Percentiles rank a stretch among this genome's conserved stretches.
Evolutionary conservation across 1,140 invertebrate genomes (phyloP).

Genomic region (Drosophila orena): DNA sequence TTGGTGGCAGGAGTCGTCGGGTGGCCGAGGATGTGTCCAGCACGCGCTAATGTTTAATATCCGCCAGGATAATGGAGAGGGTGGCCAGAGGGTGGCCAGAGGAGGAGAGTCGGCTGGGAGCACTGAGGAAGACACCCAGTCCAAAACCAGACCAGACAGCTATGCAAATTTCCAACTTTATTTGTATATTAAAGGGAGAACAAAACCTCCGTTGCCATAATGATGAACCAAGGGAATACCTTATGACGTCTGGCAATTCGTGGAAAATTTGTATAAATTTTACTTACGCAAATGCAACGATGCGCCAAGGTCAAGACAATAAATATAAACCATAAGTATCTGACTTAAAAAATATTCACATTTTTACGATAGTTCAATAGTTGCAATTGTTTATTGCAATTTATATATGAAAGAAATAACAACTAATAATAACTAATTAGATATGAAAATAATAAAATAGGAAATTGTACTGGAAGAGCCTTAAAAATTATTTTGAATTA

Average conservation of each 20-base stretch:
- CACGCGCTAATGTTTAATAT: conserved; percentile 83
- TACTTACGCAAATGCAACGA: conserved; percentile 33
- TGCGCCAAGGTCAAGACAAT: conserved; percentile 17
- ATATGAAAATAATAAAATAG: neutral
- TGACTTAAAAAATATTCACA: conserved; percentile 15
- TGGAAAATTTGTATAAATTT: conserved; percentile 23
- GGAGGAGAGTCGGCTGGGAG: neutral
- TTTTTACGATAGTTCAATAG: conserved; percentile 8
- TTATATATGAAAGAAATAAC: no score
- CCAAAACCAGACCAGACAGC: conserved; percentile 57
- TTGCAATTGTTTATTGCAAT: no score
- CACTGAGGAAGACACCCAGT: conserved; percentile 4
- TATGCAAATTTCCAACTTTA: conserved; percentile 78
- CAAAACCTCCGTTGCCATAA: conserved; percentile 1
- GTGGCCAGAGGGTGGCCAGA: neutral
- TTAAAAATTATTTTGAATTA: neutral
- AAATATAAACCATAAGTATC: conserved; percentile 19
- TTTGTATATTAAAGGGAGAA: conserved; percentile 61
- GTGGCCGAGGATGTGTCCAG: conserved; percentile 57
- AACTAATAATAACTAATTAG: no score
- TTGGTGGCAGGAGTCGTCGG: conserved; percentile 39
- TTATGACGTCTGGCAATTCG: conserved; percentile 1
- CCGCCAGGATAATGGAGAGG: conserved; percentile 52
- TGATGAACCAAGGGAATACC: conserved; percentile 45
- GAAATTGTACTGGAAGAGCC: neutral